Evolutionary conservation across 1,140 invertebrate species (phyloP).

Genomic region (Camponotus pennsylvanicus): DNA sequence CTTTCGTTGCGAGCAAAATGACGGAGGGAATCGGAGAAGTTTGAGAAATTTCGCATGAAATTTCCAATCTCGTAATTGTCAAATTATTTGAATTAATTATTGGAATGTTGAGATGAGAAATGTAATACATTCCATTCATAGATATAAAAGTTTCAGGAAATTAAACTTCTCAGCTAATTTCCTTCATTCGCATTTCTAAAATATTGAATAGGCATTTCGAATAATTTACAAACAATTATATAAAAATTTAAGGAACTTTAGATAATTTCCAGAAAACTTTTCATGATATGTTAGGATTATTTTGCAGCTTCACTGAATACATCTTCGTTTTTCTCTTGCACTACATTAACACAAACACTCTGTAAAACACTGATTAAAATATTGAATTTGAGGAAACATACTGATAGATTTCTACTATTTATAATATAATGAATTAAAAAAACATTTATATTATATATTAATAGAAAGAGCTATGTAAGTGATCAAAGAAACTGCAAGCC

Average conservation of each 20-base stretch:
- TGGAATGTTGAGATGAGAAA: too few relatives aligned
- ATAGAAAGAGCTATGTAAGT: slow-evolving; percentile 8
- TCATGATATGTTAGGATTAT: not conserved
- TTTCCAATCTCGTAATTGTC: not conserved
- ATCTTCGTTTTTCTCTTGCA: not conserved
- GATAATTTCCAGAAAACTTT: not conserved
- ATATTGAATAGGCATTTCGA: not conserved
- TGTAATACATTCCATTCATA: not conserved
- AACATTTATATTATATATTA: not conserved
- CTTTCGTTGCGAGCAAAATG: not conserved
- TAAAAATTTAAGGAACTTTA: not conserved
- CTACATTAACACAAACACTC: not conserved
- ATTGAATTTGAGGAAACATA: not conserved
- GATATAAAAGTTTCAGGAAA: not conserved
- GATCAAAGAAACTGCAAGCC: slow-evolving; percentile 63
- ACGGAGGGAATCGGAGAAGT: slow-evolving; percentile 24
- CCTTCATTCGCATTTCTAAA: not conserved
- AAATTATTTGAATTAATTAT: not conserved
- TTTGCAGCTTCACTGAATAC: not conserved
- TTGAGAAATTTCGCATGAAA: not conserved
- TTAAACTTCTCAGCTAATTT: not conserved
- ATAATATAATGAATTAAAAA: slow-evolving; percentile 13
- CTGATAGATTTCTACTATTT: not conserved
- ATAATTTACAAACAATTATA: not conserved
- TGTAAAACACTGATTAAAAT: not conserved